phyloP scores from a whole-genome alignment of 2,113 vertebrate genomes.

The Dipodomys merriami region DNA sequence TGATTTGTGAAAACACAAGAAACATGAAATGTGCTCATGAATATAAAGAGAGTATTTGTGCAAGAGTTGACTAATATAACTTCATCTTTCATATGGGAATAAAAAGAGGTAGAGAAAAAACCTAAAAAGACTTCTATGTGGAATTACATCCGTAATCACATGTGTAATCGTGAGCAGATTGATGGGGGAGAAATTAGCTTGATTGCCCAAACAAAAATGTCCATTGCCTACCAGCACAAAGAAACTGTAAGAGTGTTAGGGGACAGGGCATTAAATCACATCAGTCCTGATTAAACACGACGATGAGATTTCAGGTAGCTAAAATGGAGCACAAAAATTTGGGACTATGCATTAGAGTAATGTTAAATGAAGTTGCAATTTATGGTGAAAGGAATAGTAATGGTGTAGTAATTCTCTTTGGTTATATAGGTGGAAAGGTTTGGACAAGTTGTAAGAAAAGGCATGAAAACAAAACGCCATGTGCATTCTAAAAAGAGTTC shows the following conservation, averaged over 20 bases:
- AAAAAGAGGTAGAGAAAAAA: constrained; percentile 29
- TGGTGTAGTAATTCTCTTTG: neutral
- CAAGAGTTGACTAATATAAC: neutral
- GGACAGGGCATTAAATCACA: neutral
- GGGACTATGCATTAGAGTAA: constrained; percentile 30
- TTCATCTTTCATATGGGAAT: constrained; percentile 23
- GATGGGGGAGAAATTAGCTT: neutral
- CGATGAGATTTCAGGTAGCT: neutral
- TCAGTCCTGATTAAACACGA: neutral
- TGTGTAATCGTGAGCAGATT: neutral
- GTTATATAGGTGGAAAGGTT: constrained; percentile 14
- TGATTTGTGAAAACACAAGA: neutral
- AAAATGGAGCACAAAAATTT: constrained; percentile 13
- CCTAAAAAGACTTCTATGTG: neutral
- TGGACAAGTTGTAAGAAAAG: neutral
- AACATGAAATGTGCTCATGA: neutral
- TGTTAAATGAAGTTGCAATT: constrained; percentile 41
- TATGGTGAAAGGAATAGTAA: neutral
- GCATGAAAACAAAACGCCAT: neutral
- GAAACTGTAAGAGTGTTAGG: neutral
- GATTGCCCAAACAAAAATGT: neutral
- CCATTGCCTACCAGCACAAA: neutral
- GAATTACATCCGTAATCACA: neutral
- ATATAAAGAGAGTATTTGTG: neutral
- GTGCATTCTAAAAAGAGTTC: neutral